Percentiles rank a stretch among this genome's conserved stretches.
Evolutionary conservation across 2,888 invertebrate species (phyloP).

Genomic region (Stenichneumon culpator): DNA sequence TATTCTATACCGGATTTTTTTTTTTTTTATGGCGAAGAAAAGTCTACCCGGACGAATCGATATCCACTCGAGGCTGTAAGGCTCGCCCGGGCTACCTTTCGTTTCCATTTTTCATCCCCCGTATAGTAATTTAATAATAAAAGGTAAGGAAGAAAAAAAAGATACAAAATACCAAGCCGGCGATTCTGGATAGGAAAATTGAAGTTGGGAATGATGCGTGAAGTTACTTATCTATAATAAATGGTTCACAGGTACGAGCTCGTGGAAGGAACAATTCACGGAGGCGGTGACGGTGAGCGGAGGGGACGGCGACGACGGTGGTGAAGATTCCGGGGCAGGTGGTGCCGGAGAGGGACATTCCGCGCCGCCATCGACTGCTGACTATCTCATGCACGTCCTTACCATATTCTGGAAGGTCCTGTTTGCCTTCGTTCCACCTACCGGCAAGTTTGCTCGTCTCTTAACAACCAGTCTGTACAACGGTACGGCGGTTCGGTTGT

Average conservation of each 20-base stretch:
- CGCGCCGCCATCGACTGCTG: slow-evolving; percentile 93
- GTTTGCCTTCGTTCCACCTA: slow-evolving; percentile 99
- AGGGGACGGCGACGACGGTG: slow-evolving; percentile 89
- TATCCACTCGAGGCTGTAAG: too few species aligned
- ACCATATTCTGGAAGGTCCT: slow-evolving; percentile 99
- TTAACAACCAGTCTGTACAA: neutral
- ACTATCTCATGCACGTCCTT: slow-evolving; percentile 98
- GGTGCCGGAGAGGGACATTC: slow-evolving; percentile 85
- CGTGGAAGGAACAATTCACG: slow-evolving; percentile 99
- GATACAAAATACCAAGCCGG: neutral
- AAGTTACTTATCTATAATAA: neutral
- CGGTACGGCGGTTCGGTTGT: neutral
- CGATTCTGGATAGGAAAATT: neutral
- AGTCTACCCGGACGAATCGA: too few species aligned
- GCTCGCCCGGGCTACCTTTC: too few species aligned
- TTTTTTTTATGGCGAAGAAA: neutral
- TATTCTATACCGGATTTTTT: neutral
- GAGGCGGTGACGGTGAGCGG: slow-evolving; percentile 98
- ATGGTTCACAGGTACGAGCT: slow-evolving; percentile 91
- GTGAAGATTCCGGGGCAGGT: slow-evolving; percentile 80
- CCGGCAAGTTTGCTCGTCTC: slow-evolving; percentile 88
- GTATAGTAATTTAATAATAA: too few species aligned
- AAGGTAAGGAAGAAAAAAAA: too few species aligned
- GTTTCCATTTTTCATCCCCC: too few species aligned
- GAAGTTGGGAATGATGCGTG: neutral